A percentile compares a stretch with the other conserved stretches of the same genome.
phyloP scores from a whole-genome alignment of 2,113 vertebrate genomes.

The Oryzias curvinotus region DNA sequence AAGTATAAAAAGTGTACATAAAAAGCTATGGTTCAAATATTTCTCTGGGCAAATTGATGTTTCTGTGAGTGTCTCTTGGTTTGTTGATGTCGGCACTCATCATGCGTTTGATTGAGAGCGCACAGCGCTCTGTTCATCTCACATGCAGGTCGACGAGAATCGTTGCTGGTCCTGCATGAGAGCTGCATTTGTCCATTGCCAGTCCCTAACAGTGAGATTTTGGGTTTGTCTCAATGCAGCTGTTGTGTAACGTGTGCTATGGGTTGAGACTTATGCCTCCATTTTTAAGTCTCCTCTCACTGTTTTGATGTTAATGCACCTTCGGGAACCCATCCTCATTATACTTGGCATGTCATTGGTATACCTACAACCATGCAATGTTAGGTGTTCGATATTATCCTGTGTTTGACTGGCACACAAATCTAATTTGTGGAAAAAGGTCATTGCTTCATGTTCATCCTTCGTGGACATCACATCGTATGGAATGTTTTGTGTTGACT shows the following conservation, averaged over 20 bases:
- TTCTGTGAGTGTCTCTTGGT: constrained; percentile 71
- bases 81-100: constrained; percentile 68
- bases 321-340: constrained; percentile 34
- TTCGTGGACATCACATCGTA: constrained; percentile 44
- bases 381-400: constrained; percentile 45
- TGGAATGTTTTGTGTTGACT: constrained; percentile 51
- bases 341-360: constrained; percentile 52
- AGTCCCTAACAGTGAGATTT: constrained; percentile 43
- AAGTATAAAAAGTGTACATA: constrained; percentile 80
- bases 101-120: constrained; percentile 49
- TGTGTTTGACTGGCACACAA: constrained; percentile 49
- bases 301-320: constrained; percentile 53
- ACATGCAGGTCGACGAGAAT: constrained; percentile 58
- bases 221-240: constrained; percentile 43
- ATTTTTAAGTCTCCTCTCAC: constrained; percentile 37
- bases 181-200: constrained; percentile 52
- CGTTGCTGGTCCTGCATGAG: constrained; percentile 63
- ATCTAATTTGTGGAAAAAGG: constrained; percentile 14
- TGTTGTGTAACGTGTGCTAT: constrained; percentile 46
- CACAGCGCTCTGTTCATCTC: constrained; percentile 24
- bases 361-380: constrained; percentile 32
- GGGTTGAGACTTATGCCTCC: constrained; percentile 47
- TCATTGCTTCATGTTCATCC: constrained; percentile 15
- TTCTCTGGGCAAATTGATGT: constrained; percentile 72
- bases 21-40: constrained; percentile 72